Percentiles rank a stretch among this genome's conserved stretches.
These are phyloP conservation scores for Drepana arcuata DNA, from an alignment of 1,140 invertebrate genomes.

Conservation along the genomic window DNA sequence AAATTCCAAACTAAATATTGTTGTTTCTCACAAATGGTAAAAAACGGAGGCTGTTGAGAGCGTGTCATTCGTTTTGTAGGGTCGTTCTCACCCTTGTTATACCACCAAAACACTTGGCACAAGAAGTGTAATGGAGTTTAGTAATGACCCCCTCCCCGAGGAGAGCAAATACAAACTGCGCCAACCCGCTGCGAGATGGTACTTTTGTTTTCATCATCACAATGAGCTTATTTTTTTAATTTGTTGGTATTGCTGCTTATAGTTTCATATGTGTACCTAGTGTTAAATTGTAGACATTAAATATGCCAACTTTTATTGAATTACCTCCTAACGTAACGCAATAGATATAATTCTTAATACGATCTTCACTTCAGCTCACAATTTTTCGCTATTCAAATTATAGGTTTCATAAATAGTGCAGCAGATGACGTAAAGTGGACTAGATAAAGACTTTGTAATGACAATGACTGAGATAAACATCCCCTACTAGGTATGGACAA, in stretches of 20 bases:
- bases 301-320: no score
- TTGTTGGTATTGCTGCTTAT: neutral
- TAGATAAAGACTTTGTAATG: no score
- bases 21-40: conserved; percentile 38
- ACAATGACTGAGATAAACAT: no score
- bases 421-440: no score
- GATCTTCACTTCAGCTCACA: no score
- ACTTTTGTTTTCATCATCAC: conserved; percentile 30
- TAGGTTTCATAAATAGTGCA: no score
- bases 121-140: conserved; percentile 65
- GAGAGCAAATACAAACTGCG: conserved; percentile 39
- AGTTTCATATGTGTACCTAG: neutral
- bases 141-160: conserved; percentile 57
- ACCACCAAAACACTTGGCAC: conserved; percentile 64
- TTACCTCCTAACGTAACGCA: no score
- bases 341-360: no score
- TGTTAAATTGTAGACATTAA: no score
- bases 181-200: conserved; percentile 36
- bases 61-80: conserved; percentile 60
- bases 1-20: conserved; percentile 29
- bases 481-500: no score
- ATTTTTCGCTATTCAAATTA: no score
- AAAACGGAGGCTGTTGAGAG: conserved; percentile 41
- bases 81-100: conserved; percentile 68
- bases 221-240: conserved; percentile 23